Evolutionary conservation across 2,888 invertebrate genomes (phyloP), one percentile per base, ranked within the genome.

Genomic region (Dasypogon diadema): DNA sequence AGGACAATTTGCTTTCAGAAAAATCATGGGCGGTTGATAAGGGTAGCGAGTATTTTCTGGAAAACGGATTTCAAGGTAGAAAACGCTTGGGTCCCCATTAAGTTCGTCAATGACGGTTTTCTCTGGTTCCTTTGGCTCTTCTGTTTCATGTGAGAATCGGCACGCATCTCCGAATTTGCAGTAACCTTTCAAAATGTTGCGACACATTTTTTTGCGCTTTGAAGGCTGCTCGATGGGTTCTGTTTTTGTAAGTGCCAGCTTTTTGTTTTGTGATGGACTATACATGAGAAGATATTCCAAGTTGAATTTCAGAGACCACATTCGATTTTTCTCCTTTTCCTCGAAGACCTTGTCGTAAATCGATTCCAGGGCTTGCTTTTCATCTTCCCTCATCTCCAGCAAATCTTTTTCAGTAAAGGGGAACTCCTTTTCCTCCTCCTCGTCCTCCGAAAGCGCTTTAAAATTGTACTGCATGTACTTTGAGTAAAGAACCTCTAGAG

Each of bases 111-210:
- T 78, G 56, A 14, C 54, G 55, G 84, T 83, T 54, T 85, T 80
- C 34, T 72, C 22, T 8, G 60, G 68, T 76, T 85, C 83, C 56
- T 89, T 88, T 24, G 68, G 65, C 2, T 56, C 68, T 2, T 55
- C 79, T 0, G 87, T 84, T 81, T 90, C 88, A 83, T 94, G 94
- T 22, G 89, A 88, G 87, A 92, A 94, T 81, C 91, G 89, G 85
- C 95, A 95, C 81, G 91, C 92, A 55, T 88, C 87, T 8, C 92
- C 93, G 85, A 89, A 94, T 82, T 90, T 90, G 83, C 94, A 95
- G 10, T 89, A 88, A 2, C 92, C 92, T 63, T 78, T 79, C 24
- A 34, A 2, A 42, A 88, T 89, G 81, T 89, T 88, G 84, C 88
- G 90, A 87, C 89, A 92, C 22, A 87, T 87, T 80, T 85, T 87